These are phyloP conservation scores for Delphinapterus leucas DNA, from an alignment of 2,113 vertebrate species.

Conservation along the genomic window DNA sequence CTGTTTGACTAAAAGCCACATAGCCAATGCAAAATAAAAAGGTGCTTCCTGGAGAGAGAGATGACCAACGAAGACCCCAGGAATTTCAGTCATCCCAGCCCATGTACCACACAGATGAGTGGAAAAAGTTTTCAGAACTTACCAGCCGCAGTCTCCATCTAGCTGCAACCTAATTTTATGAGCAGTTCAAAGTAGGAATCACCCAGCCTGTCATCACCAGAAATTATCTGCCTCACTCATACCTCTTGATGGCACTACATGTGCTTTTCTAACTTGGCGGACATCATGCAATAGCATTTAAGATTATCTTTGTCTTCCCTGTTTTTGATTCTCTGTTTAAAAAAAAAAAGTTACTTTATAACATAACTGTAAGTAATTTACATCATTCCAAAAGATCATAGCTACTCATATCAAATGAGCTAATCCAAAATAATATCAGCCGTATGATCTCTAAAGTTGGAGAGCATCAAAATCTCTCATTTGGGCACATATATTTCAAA, in stretches of 20 bases:
- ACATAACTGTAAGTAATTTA: neutral
- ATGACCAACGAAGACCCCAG: neutral
- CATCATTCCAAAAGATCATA: neutral
- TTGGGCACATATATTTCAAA: neutral
- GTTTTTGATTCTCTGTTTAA: neutral
- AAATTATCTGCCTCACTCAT: neutral
- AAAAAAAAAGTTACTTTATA: neutral
- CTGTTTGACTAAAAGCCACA: neutral
- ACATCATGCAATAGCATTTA: neutral
- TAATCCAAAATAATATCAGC: neutral
- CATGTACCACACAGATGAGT: neutral
- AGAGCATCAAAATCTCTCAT: neutral
- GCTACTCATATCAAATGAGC: neutral
- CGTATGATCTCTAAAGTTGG: neutral
- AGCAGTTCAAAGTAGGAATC: neutral
- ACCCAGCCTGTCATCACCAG: neutral
- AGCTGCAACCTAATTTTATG: neutral
- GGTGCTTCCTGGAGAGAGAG: neutral
- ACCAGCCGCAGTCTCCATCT: neutral
- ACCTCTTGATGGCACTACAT: neutral
- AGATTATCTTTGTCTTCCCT: neutral
- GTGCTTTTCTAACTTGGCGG: neutral
- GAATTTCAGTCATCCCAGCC: neutral
- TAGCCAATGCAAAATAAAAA: neutral
- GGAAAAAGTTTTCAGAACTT: neutral